Conservation (phyloP, 2,113 vertebrate species). For the Struthio camelus region DNA sequence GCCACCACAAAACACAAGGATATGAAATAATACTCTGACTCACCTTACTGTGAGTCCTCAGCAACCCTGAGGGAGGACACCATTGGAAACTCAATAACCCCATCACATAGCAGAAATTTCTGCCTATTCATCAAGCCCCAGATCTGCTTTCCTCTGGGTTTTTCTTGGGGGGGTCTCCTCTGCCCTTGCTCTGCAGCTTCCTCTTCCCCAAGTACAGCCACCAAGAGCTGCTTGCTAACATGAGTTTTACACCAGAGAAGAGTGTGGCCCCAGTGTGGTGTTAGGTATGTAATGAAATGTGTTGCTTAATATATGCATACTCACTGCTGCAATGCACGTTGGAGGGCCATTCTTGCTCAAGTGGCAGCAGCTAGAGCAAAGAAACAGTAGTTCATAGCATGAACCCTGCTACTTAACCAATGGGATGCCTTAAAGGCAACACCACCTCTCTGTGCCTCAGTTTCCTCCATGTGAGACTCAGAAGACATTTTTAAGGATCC, state of each 20-base stretch:
- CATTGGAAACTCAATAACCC: neutral
- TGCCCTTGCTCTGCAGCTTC: neutral
- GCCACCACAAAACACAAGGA: neutral
- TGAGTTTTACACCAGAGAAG: neutral
- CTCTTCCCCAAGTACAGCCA: neutral
- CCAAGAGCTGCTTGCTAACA: accelerated
- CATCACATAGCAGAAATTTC: neutral
- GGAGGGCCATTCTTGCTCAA: neutral
- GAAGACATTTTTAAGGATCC: neutral
- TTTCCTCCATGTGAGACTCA: neutral
- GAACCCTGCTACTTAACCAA: neutral
- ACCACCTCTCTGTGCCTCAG: neutral
- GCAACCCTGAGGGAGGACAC: neutral
- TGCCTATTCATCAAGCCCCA: neutral
- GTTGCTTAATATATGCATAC: neutral
- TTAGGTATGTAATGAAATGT: neutral
- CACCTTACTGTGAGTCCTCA: neutral
- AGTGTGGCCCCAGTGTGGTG: neutral
- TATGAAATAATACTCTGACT: neutral
- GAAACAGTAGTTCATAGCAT: neutral
- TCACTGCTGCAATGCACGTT: neutral
- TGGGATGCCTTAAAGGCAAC: neutral
- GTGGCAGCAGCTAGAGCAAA: neutral
- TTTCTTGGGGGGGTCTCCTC: neutral
- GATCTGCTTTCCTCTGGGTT: neutral